Evolutionary conservation across 2,888 invertebrate genomes (phyloP).

Genomic region (Epinotia ramella): DNA sequence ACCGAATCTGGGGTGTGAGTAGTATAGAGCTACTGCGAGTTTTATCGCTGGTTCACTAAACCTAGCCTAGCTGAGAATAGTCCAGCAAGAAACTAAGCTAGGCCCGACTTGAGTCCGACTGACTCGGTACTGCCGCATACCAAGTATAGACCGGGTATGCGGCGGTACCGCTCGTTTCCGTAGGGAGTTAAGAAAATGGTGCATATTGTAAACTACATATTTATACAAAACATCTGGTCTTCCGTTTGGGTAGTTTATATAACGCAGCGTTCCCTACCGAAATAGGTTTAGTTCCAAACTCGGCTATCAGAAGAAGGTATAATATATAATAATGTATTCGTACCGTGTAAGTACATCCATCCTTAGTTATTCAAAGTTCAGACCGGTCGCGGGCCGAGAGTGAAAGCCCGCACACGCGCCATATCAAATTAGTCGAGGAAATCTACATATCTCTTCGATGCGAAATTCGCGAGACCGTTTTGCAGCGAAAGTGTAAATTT

Average conservation of each 20-base stretch:
- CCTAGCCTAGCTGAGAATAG: too few species aligned
- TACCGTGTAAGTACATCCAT: slow-evolving; percentile 21
- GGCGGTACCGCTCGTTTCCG: too few species aligned
- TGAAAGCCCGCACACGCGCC: slow-evolving; percentile 62
- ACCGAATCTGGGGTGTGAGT: too few species aligned
- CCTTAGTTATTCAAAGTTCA: slow-evolving; percentile 56
- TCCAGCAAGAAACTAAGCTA: too few species aligned
- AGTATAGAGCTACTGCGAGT: too few species aligned
- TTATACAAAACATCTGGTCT: background rate
- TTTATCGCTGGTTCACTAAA: too few species aligned
- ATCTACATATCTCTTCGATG: slow-evolving; percentile 43
- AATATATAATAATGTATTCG: slow-evolving; percentile 22
- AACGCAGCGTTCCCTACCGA: background rate
- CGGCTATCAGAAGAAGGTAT: background rate
- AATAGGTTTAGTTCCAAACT: slow-evolving; percentile 23
- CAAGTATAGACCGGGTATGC: too few species aligned
- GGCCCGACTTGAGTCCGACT: too few species aligned
- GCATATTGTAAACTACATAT: too few species aligned
- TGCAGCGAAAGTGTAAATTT: slow-evolving; percentile 39
- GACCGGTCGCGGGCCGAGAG: slow-evolving; percentile 60
- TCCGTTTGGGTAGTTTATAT: background rate
- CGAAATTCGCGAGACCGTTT: slow-evolving; percentile 36
- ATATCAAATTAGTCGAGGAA: slow-evolving; percentile 50
- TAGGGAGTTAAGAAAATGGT: too few species aligned
- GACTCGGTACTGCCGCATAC: too few species aligned